Evolutionary conservation across 2,797 vertebrate genomes (phyloP).

Genomic region (Carcharodon carcharias): DNA sequence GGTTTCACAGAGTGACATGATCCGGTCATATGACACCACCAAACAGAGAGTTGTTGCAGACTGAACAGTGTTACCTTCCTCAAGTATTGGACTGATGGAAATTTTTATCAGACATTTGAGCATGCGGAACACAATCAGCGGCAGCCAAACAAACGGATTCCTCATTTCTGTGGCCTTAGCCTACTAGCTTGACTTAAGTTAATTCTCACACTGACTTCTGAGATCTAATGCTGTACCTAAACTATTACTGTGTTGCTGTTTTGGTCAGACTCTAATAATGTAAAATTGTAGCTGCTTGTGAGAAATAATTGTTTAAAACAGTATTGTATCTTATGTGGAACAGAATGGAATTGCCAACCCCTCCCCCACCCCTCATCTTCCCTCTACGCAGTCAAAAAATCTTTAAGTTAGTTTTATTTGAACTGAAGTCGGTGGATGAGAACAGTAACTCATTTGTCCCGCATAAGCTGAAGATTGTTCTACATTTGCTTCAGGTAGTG

Average conservation of each 20-base stretch:
- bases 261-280: slow-evolving; percentile 20
- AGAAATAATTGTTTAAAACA: neutral
- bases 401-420: neutral
- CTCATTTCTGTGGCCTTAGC: slow-evolving; percentile 69
- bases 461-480: neutral
- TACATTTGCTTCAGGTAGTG: neutral
- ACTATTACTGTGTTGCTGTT: slow-evolving; percentile 7
- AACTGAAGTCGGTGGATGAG: neutral
- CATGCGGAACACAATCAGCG: neutral
- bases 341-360: neutral
- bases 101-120: slow-evolving; percentile 30
- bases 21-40: slow-evolving; percentile 93
- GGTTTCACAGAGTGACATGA: slow-evolving; percentile 89
- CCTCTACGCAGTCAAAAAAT: neutral
- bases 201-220: slow-evolving; percentile 40
- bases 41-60: slow-evolving; percentile 76
- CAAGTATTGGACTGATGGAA: slow-evolving; percentile 44
- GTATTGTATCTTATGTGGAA: neutral
- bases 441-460: neutral
- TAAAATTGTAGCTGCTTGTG: slow-evolving; percentile 31
- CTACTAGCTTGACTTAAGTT: slow-evolving; percentile 49
- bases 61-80: slow-evolving; percentile 49
- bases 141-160: slow-evolving; percentile 51
- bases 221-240: slow-evolving; percentile 27
- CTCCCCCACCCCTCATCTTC: too few species aligned